These are phyloP conservation scores for Paralvinella palmiformis DNA, from an alignment of 1,140 invertebrate species.

Conservation along the genomic window DNA sequence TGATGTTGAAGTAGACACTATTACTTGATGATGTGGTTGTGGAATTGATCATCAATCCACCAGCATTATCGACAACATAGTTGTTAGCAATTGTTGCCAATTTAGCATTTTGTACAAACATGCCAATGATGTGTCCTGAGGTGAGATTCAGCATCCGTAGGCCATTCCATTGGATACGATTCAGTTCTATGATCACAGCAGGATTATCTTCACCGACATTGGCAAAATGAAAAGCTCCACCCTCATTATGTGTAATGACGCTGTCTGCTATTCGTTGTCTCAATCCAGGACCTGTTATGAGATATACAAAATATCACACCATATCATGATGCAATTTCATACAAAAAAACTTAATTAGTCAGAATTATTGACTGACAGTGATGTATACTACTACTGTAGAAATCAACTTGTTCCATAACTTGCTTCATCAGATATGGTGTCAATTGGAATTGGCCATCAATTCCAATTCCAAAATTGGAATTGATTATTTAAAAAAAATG, in stretches of 20 bases:
- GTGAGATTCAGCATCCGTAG: slow-evolving; percentile 93
- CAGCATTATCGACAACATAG: slow-evolving; percentile 33
- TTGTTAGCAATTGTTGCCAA: slow-evolving; percentile 55
- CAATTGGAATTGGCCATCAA: too few species aligned
- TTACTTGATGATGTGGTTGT: slow-evolving; percentile 31
- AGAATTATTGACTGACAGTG: too few species aligned
- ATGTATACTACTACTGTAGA: too few species aligned
- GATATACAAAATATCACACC: slow-evolving; percentile 17
- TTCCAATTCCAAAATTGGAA: too few species aligned
- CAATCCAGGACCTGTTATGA: slow-evolving; percentile 73
- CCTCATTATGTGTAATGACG: slow-evolving; percentile 72
- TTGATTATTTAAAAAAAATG: too few species aligned
- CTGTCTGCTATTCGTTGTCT: slow-evolving; percentile 86
- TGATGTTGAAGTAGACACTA: slow-evolving; percentile 72
- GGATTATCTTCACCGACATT: slow-evolving; percentile 95
- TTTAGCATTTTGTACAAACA: slow-evolving; percentile 92
- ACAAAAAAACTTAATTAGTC: too few species aligned
- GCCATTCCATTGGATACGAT: slow-evolving; percentile 82
- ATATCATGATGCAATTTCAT: neutral
- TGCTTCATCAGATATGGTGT: too few species aligned
- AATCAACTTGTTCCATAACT: too few species aligned
- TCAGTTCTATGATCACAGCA: slow-evolving; percentile 78
- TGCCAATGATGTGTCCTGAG: slow-evolving; percentile 65
- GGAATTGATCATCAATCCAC: slow-evolving; percentile 36
- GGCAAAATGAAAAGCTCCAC: slow-evolving; percentile 70